Conservation (phyloP, 2,888 invertebrate species). For the Heteropelma amictum region DNA sequence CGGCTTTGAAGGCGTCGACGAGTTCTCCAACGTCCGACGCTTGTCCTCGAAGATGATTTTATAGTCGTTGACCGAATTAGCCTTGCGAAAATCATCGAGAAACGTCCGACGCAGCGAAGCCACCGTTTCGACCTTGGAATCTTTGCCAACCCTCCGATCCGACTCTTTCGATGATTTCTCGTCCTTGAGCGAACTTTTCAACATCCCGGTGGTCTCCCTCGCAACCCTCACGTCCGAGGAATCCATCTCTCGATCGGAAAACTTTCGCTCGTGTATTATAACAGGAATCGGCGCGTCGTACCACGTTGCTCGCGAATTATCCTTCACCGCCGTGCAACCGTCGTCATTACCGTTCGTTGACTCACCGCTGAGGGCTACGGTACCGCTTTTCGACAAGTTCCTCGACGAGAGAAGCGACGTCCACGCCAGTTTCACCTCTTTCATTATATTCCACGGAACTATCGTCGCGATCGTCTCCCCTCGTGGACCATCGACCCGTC, state of each 20-base stretch:
- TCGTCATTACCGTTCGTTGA: slow-evolving; percentile 10
- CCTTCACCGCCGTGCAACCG: slow-evolving; percentile 18
- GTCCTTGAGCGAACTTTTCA: background rate
- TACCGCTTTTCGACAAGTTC: slow-evolving; percentile 48
- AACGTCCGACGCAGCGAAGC: slow-evolving; percentile 52
- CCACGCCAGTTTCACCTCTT: slow-evolving; percentile 70
- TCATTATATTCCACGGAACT: slow-evolving; percentile 63
- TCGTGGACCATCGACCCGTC: background rate
- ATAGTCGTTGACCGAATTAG: background rate
- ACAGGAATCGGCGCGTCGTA: slow-evolving; percentile 71
- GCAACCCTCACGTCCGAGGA: background rate
- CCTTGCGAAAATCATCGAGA: slow-evolving; percentile 46
- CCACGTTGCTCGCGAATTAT: slow-evolving; percentile 65
- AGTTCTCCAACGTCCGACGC: too few relatives aligned
- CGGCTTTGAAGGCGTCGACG: background rate
- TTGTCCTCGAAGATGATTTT: slow-evolving; percentile 1
- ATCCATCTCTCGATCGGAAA: slow-evolving; percentile 35
- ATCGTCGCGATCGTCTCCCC: background rate
- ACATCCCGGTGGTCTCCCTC: background rate
- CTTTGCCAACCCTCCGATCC: slow-evolving; percentile 25
- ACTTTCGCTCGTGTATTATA: slow-evolving; percentile 65
- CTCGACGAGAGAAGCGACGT: slow-evolving; percentile 64
- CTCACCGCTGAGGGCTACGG: slow-evolving; percentile 19
- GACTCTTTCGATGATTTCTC: background rate
- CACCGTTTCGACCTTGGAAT: slow-evolving; percentile 46